Conservation (phyloP, 2,888 invertebrate species). For the Troides aeacus region DNA sequence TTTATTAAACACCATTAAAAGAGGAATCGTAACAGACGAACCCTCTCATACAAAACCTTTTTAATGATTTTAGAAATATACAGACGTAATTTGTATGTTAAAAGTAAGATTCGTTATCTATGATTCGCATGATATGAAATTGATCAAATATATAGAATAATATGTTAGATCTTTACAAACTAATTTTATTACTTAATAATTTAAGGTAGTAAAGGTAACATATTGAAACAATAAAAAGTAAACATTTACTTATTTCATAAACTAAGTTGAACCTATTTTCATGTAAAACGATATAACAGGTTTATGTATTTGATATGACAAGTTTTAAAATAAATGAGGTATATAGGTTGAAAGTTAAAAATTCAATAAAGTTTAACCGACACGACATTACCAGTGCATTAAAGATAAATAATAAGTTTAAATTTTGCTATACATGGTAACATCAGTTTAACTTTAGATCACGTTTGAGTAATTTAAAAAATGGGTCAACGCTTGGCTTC, state of each 20-base stretch:
- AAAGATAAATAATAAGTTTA: neutral
- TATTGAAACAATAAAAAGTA: too few species aligned
- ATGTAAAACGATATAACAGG: neutral
- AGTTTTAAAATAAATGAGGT: neutral
- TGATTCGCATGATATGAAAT: neutral
- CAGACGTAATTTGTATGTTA: neutral
- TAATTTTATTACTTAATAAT: too few species aligned
- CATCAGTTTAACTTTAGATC: neutral
- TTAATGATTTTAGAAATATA: too few species aligned
- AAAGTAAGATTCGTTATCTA: neutral
- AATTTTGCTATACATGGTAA: neutral
- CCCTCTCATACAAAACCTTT: too few species aligned
- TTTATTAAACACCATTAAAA: too few species aligned
- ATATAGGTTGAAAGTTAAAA: too few species aligned
- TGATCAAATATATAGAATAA: too few species aligned
- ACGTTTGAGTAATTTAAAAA: neutral
- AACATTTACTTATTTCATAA: neutral
- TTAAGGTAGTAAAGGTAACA: too few species aligned
- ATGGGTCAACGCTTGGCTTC: neutral
- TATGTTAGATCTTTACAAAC: too few species aligned
- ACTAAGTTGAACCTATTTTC: neutral
- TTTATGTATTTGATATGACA: neutral
- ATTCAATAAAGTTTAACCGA: too few species aligned
- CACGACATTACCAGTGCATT: neutral
- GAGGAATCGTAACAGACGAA: too few species aligned